phyloP scores from a whole-genome alignment of 2,797 vertebrate genomes.

The Apodemus agrarius region DNA sequence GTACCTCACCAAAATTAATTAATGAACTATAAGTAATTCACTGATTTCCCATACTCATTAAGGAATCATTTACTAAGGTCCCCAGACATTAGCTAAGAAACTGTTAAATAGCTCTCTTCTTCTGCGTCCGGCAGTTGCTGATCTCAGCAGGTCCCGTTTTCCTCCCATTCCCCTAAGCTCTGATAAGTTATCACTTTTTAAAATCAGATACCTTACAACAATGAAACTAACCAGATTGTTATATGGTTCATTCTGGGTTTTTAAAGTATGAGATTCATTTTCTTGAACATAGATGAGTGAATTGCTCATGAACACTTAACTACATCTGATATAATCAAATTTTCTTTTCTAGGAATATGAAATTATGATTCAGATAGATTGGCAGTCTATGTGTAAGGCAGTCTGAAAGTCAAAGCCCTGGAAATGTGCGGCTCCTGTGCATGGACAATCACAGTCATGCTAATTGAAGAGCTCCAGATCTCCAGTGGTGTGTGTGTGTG shows the following conservation, averaged over 20 bases:
- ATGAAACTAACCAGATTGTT: background rate
- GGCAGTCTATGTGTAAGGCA: background rate
- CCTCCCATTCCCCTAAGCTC: background rate
- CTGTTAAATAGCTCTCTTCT: background rate
- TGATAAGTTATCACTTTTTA: background rate
- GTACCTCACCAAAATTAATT: constrained; percentile 40
- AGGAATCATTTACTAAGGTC: background rate
- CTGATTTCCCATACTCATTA: background rate
- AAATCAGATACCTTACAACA: background rate
- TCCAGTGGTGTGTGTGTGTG: background rate
- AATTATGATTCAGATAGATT: constrained; percentile 39
- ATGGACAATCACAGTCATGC: background rate
- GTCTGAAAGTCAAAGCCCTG: background rate
- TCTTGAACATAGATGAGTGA: constrained; percentile 9
- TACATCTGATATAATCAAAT: background rate
- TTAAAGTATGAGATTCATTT: background rate
- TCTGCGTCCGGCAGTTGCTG: background rate
- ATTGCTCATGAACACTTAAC: constrained; percentile 23
- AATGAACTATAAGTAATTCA: constrained; percentile 48
- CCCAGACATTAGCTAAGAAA: background rate
- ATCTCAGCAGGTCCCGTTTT: background rate
- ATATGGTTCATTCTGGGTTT: background rate
- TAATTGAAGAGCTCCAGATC: background rate
- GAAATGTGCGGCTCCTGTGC: background rate
- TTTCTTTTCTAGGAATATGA: constrained; percentile 5